Conservation (phyloP, 2,113 vertebrate species). For the Corythaeola cristata region DNA sequence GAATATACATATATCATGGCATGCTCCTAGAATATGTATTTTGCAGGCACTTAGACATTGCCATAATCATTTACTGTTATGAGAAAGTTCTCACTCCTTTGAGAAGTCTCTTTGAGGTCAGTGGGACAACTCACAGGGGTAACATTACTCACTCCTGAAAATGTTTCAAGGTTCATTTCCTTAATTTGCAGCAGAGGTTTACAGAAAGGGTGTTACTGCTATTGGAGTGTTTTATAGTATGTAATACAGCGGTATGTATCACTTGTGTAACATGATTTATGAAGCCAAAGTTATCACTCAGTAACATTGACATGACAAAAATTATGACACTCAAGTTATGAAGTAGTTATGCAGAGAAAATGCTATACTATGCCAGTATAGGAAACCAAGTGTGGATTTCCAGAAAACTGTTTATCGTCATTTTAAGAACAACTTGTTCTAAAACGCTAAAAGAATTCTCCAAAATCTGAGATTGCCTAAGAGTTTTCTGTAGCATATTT, state of each 20-base stretch:
- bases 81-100: conserved; percentile 10
- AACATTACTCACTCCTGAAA: neutral
- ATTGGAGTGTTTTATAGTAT: neutral
- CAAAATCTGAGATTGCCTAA: neutral
- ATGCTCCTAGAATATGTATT: neutral
- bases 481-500: neutral
- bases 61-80: neutral
- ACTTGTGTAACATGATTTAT: neutral
- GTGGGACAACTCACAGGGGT: neutral
- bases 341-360: neutral
- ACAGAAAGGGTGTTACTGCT: neutral
- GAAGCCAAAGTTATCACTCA: neutral
- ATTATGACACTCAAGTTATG: neutral
- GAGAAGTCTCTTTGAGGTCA: conserved; percentile 6
- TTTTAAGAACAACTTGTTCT: neutral
- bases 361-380: neutral
- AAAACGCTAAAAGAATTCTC: neutral
- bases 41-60: neutral
- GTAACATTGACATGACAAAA: neutral
- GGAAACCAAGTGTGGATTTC: neutral
- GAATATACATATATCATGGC: neutral
- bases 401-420: neutral
- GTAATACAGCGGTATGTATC: neutral
- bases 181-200: conserved; percentile 18
- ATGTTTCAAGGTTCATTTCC: conserved; percentile 19